Percentiles rank a stretch among this genome's conserved stretches.
Conservation (phyloP, 2,113 vertebrate species). For the Corydoras maculifer region DNA sequence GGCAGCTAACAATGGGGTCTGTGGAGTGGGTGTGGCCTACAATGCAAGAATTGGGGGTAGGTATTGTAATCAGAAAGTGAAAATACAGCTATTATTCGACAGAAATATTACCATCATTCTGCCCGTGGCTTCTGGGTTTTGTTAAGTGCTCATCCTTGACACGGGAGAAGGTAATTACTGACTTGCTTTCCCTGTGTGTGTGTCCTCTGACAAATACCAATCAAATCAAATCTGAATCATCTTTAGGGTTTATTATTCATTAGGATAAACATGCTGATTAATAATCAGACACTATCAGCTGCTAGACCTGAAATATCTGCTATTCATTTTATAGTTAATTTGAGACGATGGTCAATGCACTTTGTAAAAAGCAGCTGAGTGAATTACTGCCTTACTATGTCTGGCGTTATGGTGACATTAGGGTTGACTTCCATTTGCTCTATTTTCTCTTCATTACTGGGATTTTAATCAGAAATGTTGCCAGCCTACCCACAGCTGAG, state of each 20-base stretch:
- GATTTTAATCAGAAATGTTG: constrained; percentile 11
- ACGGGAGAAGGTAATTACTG: background rate
- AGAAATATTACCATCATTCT: no score
- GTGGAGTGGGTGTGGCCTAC: constrained; percentile 89
- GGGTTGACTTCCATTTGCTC: background rate
- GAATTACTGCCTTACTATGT: background rate
- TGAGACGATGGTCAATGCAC: background rate
- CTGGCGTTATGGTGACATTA: constrained; percentile 16
- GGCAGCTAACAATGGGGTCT: constrained; percentile 84
- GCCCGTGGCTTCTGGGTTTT: no score
- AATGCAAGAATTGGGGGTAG: constrained; percentile 90
- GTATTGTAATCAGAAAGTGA: constrained; percentile 13
- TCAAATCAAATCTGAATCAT: constrained; percentile 5
- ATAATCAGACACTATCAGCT: background rate
- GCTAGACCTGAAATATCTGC: constrained; percentile 1
- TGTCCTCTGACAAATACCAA: background rate
- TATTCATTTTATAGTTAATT: constrained; percentile 25
- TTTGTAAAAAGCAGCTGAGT: background rate
- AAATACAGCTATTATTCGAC: constrained; percentile 27
- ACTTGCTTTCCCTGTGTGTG: background rate
- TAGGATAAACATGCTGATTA: constrained; percentile 10
- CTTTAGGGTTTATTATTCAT: constrained; percentile 13
- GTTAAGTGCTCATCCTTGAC: no score
- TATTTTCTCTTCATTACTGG: constrained; percentile 8
- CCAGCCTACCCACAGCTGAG: constrained; percentile 5